A percentile compares a stretch with the other conserved stretches of the same genome.
Conservation (phyloP, 2,888 invertebrate species). For the Tridacna crocea region DNA sequence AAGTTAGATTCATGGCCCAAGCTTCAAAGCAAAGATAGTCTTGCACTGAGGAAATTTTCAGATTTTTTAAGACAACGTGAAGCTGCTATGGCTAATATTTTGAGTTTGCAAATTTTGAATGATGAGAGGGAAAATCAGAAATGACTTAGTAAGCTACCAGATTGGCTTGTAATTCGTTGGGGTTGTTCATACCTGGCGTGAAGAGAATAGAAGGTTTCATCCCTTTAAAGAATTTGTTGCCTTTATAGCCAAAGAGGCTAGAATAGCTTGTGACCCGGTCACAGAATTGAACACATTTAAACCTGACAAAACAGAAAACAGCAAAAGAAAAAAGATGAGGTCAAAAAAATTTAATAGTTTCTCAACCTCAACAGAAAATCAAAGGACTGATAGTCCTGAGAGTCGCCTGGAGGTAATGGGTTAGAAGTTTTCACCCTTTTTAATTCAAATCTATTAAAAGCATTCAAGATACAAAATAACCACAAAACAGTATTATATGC, state of each 20-base stretch:
- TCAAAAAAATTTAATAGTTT: no score
- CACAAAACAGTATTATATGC: no score
- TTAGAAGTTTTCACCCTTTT: no score
- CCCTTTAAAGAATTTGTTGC: constrained; percentile 44
- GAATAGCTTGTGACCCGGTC: constrained; percentile 58
- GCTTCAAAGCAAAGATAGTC: constrained; percentile 33
- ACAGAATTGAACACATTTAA: constrained; percentile 38
- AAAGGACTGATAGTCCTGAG: no score
- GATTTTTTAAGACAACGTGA: constrained; percentile 54
- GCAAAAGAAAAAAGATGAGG: no score
- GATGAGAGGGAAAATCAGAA: constrained; percentile 60
- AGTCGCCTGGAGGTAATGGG: no score
- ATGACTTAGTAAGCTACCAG: constrained; percentile 53
- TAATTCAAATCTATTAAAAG: no score
- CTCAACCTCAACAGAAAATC: no score
- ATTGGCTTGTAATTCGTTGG: constrained; percentile 47
- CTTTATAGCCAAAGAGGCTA: constrained; percentile 52
- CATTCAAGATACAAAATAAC: no score
- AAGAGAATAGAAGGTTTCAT: constrained; percentile 33
- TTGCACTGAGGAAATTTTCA: constrained; percentile 37
- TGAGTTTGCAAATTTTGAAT: constrained; percentile 36
- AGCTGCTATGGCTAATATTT: constrained; percentile 40
- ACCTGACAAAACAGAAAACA: background rate
- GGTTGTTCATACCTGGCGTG: constrained; percentile 24
- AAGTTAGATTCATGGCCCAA: constrained; percentile 59